phyloP scores from a whole-genome alignment of 2,113 vertebrate genomes.

The Anhinga rufa region DNA sequence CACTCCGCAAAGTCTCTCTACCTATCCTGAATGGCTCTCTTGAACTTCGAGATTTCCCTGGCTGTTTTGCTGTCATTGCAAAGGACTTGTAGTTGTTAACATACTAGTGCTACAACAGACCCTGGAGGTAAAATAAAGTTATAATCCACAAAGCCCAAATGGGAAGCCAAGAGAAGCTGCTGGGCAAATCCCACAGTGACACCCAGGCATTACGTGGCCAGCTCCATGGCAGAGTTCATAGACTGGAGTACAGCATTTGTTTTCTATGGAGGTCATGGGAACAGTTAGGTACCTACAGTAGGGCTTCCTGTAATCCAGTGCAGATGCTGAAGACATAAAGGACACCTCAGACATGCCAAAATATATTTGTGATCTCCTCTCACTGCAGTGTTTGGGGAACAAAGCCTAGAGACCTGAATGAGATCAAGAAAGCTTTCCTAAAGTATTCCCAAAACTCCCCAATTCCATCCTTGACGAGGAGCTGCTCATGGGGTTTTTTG shows the following conservation, averaged over 20 bases:
- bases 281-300: accelerated
- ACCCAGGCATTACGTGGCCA: accelerated
- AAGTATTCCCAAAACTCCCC: background rate
- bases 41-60: background rate
- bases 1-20: background rate
- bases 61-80: background rate
- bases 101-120: background rate
- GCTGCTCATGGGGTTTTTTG: accelerated
- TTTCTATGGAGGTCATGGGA: background rate
- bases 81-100: background rate
- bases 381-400: background rate
- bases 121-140: background rate
- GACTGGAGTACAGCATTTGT: too few relatives aligned
- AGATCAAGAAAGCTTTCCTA: background rate
- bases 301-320: background rate
- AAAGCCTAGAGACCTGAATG: background rate
- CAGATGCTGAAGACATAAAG: background rate
- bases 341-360: background rate
- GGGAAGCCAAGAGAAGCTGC: background rate
- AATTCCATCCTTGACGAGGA: background rate
- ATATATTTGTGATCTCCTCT: background rate
- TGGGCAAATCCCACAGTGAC: background rate
- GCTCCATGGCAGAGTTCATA: background rate
- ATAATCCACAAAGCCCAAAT: background rate
- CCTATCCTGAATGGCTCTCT: background rate